A percentile compares a stretch with the other conserved stretches of the same genome.
These are phyloP conservation scores for Drymodes brunneopygia DNA, from an alignment of 2,113 vertebrate species.

Conservation along the genomic window DNA sequence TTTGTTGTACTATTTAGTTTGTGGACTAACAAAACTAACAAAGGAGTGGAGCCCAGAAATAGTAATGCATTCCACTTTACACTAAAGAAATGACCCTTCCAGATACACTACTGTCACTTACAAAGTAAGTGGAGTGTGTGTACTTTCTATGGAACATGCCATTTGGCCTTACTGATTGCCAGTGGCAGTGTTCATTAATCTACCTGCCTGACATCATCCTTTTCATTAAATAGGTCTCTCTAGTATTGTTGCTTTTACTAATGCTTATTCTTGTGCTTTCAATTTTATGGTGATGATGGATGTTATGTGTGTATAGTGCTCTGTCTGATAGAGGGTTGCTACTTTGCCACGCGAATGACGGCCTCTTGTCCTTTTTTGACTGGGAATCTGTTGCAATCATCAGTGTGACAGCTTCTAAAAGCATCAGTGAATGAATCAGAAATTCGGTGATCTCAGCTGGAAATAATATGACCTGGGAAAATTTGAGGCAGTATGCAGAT, in stretches of 20 bases:
- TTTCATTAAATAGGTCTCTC: neutral
- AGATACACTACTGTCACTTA: neutral
- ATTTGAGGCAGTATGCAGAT: neutral
- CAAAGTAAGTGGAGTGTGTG: neutral
- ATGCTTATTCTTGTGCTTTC: neutral
- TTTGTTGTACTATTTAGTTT: neutral
- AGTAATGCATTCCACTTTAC: neutral
- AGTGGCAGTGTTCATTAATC: neutral
- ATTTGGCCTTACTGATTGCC: neutral
- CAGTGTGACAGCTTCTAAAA: neutral
- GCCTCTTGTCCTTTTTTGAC: neutral
- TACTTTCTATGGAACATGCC: neutral
- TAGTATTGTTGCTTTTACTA: neutral
- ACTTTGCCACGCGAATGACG: neutral
- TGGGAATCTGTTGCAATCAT: neutral
- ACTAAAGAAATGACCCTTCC: neutral
- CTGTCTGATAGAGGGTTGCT: neutral
- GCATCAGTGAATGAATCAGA: neutral
- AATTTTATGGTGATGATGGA: neutral
- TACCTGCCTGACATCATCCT: neutral
- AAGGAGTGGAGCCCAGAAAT: neutral
- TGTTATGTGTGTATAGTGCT: neutral
- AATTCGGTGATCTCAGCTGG: neutral
- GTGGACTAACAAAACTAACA: neutral
- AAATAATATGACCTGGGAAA: neutral